Percentiles rank a stretch among this genome's conserved stretches.
These are phyloP conservation scores for Drosophila cracens DNA, from an alignment of 2,888 invertebrate species.

Conservation along the genomic window DNA sequence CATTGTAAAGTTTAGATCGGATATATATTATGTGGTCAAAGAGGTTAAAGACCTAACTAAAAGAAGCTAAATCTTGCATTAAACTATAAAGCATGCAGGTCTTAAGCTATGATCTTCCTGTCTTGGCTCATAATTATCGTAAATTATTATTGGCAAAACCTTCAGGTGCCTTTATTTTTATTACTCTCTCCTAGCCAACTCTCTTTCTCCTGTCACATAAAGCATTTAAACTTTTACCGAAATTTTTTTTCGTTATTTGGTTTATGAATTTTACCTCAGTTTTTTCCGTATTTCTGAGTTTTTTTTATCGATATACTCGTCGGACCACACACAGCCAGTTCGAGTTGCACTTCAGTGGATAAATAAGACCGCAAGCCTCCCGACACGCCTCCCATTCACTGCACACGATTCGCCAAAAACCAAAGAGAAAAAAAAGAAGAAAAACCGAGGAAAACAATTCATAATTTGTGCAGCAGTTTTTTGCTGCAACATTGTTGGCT, in stretches of 20 bases:
- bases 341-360: slow-evolving; percentile 36
- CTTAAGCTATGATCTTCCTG: neutral
- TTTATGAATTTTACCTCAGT: slow-evolving; percentile 41
- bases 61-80: neutral
- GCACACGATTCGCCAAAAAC: slow-evolving; percentile 37
- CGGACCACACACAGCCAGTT: slow-evolving; percentile 55
- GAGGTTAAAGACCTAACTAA: neutral
- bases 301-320: slow-evolving; percentile 64
- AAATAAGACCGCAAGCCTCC: slow-evolving; percentile 37
- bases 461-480: slow-evolving; percentile 53
- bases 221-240: slow-evolving; percentile 55
- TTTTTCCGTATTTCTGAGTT: slow-evolving; percentile 25
- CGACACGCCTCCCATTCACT: slow-evolving; percentile 61
- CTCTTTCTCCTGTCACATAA: slow-evolving; percentile 45
- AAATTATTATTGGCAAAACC: slow-evolving; percentile 24
- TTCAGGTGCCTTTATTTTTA: neutral
- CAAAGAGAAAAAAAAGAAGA: slow-evolving; percentile 4
- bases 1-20: neutral
- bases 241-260: neutral
- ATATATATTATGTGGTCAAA: neutral
- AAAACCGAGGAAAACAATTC: slow-evolving; percentile 50
- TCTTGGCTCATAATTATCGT: slow-evolving; percentile 14
- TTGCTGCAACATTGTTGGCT: slow-evolving; percentile 1
- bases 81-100: no score
- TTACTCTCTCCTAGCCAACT: neutral